Evolutionary conservation across 2,797 vertebrate species (phyloP), one percentile per base, ranked within the genome.

Genomic region (Danio kyathit): DNA sequence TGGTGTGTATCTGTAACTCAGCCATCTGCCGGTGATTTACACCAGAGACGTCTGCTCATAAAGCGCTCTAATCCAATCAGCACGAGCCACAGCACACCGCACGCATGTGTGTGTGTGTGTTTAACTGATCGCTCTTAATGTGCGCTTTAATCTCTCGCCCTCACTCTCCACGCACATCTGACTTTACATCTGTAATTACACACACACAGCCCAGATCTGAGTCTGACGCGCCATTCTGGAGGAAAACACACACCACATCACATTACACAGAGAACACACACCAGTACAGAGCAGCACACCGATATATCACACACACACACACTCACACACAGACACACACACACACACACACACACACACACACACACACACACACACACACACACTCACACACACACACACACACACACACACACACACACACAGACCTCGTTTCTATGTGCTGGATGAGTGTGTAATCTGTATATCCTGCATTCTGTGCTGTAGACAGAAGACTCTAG

Each of bases 111-210:
- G 29, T n/a, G n/a, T 29, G 29, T 29, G 29, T 41, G 13, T 56
- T 67, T 77, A 67, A 73, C 59, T 56, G 43, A 74, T 41, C 38
- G 17, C 63, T 54, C 57, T 44, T 61, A 56, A 70, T 74, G 77
- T 29, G 75, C 49, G 71, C 57, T 80, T 76, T 70, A 74, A 86
- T 86, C 75, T 83, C 64, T 69, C 79, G 59, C 71, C 66, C 38
- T 83, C 75, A 56, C 46, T 60, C 49, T 56, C 44, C 43, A 74
- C 77, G 69, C 52, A 83, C 73, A 87, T 79, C 66, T 69, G 76
- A 79, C 84, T 84, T 81, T 56, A 76, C 76, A 81, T 87, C 82
- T 75, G 80, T 76, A 74, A 82, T 84, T 82, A 86, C 66, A 85
- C 84, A 56, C 76, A 69, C 46, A 82, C 61, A 41, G 72, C 67